These are phyloP conservation scores for Musca domestica DNA, from an alignment of 1,140 invertebrate genomes.

Conservation along the genomic window DNA sequence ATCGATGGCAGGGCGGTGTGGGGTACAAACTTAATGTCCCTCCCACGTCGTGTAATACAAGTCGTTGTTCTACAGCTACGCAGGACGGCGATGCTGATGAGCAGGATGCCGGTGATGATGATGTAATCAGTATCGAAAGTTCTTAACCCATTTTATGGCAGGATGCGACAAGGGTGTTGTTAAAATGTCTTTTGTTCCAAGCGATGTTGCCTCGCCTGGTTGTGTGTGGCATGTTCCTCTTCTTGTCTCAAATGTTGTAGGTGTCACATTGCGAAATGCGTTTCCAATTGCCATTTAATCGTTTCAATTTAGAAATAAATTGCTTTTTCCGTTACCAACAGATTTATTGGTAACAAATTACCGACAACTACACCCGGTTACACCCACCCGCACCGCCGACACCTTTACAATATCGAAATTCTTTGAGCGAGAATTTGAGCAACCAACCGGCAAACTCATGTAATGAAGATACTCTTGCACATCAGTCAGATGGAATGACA, in stretches of 20 bases:
- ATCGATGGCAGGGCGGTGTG: constrained; percentile 35
- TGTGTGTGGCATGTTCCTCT: background rate
- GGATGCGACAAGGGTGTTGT: background rate
- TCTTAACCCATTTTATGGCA: constrained; percentile 11
- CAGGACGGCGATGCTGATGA: constrained; percentile 33
- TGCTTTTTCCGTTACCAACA: constrained; percentile 32
- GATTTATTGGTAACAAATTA: constrained; percentile 12
- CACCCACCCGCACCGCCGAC: no score
- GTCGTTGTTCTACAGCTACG: background rate
- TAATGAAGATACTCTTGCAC: no score
- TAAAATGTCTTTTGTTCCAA: background rate
- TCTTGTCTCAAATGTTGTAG: constrained; percentile 4
- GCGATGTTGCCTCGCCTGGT: background rate
- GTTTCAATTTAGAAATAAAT: constrained; percentile 55
- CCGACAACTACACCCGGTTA: background rate
- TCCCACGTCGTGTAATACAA: background rate
- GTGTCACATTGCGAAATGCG: constrained; percentile 21
- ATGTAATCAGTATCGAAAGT: constrained; percentile 40
- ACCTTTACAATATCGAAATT: no score
- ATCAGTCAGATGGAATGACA: no score
- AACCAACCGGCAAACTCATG: no score
- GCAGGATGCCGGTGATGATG: constrained; percentile 29
- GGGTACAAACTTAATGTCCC: background rate
- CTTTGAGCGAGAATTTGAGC: no score
- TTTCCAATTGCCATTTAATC: constrained; percentile 52